Evolutionary conservation across 2,113 vertebrate genomes (phyloP).

Genomic region (Myotis lucifugus): DNA sequence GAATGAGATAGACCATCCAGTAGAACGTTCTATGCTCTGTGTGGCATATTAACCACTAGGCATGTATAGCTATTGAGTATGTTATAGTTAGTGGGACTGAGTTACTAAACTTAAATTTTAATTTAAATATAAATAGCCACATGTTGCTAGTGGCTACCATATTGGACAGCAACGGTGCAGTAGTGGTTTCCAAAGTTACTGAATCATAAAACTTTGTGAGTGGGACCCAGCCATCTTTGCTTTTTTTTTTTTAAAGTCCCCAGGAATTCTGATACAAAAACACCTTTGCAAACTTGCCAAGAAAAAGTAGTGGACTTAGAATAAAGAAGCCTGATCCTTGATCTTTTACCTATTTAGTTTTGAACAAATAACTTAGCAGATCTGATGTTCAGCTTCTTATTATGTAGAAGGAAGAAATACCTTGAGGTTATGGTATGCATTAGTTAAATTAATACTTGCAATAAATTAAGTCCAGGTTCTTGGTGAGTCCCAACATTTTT

Average conservation of each 20-base stretch:
- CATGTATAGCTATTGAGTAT: not conserved
- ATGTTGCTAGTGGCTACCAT: not conserved
- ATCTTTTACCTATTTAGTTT: slow-evolving; percentile 1
- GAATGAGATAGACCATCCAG: not conserved
- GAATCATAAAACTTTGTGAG: not conserved
- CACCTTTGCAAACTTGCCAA: not conserved
- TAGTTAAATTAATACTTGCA: not conserved
- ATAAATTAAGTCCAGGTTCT: not conserved
- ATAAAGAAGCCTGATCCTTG: not conserved
- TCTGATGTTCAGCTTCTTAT: not conserved
- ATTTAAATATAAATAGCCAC: not conserved
- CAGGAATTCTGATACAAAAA: not conserved
- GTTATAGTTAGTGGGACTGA: not conserved
- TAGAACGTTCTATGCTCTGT: not conserved
- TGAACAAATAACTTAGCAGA: not conserved
- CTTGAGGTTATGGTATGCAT: not conserved
- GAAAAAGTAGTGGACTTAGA: not conserved
- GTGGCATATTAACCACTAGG: not conserved
- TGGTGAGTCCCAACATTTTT: not conserved
- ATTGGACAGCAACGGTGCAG: not conserved
- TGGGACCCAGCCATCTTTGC: not conserved
- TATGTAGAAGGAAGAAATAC: not conserved
- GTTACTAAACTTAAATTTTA: not conserved
- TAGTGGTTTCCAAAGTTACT: not conserved
- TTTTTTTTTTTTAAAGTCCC: not conserved